Percentiles rank a stretch among this genome's conserved stretches.
Evolutionary conservation across 2,797 vertebrate genomes (phyloP).

Genomic region (Enoplosus armatus): DNA sequence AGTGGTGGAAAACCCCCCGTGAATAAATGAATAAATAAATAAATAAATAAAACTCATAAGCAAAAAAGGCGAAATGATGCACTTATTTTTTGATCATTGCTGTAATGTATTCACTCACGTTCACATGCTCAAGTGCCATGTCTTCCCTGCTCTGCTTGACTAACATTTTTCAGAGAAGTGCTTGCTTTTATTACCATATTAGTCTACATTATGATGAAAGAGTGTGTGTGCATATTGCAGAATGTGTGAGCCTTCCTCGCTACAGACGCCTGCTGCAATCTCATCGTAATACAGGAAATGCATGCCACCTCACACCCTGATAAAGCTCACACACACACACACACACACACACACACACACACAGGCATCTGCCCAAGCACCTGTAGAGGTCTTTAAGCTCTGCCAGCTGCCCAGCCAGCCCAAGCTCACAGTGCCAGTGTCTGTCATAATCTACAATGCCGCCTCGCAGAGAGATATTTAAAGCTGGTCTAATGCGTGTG

Average conservation of each 20-base stretch:
- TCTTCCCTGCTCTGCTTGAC: slow-evolving; percentile 44
- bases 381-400: slow-evolving; percentile 71
- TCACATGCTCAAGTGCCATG: slow-evolving; percentile 44
- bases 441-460: slow-evolving; percentile 55
- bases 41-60: slow-evolving; percentile 36
- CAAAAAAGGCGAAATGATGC: slow-evolving; percentile 23
- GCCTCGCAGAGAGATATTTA: slow-evolving; percentile 37
- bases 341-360: not conserved
- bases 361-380: slow-evolving; percentile 66
- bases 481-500: slow-evolving; percentile 27
- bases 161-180: slow-evolving; percentile 48
- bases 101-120: slow-evolving; percentile 57
- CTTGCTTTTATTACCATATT: slow-evolving; percentile 70
- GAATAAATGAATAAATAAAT: slow-evolving; percentile 47
- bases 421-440: slow-evolving; percentile 41
- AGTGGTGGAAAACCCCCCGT: slow-evolving; percentile 7
- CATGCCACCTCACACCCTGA: slow-evolving; percentile 70
- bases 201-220: slow-evolving; percentile 73
- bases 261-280: slow-evolving; percentile 73
- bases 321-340: slow-evolving; percentile 9
- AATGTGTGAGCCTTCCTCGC: slow-evolving; percentile 45
- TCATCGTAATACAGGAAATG: slow-evolving; percentile 75
- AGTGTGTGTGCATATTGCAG: slow-evolving; percentile 41
- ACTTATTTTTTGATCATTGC: slow-evolving; percentile 54
- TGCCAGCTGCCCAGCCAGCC: slow-evolving; percentile 61